Evolutionary conservation across 23 tunicate species (phyloP).

Genomic region (Phallusia fumigata): DNA sequence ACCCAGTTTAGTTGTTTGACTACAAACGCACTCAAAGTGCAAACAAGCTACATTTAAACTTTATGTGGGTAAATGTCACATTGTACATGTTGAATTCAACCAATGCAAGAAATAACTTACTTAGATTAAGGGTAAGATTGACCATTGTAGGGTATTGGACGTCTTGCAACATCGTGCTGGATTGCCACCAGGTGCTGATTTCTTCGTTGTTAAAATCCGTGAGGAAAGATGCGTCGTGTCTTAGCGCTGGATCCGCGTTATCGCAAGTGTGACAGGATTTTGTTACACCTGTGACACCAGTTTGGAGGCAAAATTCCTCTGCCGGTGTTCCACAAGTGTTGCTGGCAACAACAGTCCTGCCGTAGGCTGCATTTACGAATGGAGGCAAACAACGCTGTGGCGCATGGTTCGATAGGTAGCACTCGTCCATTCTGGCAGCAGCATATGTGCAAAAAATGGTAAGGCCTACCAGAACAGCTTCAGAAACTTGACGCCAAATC

Average conservation of each 20-base stretch:
- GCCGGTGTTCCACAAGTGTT: slow-evolving; percentile 87
- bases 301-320: slow-evolving; percentile 88
- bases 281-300: slow-evolving; percentile 87
- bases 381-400: slow-evolving; percentile 85
- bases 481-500: not conserved
- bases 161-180: slow-evolving; percentile 80
- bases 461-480: slow-evolving; percentile 8
- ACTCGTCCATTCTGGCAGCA: slow-evolving; percentile 63
- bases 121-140: slow-evolving; percentile 77
- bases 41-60: not conserved
- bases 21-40: not conserved
- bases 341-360: slow-evolving; percentile 66
- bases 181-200: slow-evolving; percentile 89
- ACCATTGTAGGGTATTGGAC: slow-evolving; percentile 85
- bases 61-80: not conserved
- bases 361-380: slow-evolving; percentile 87
- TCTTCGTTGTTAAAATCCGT: slow-evolving; percentile 75
- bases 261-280: slow-evolving; percentile 86
- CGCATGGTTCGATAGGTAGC: slow-evolving; percentile 41
- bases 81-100: not conserved
- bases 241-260: slow-evolving; percentile 18
- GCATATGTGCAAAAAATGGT: not conserved
- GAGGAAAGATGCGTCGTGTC: slow-evolving; percentile 48
- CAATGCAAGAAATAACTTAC: slow-evolving; percentile 45
- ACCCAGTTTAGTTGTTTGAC: not conserved